A percentile compares a stretch with the other conserved stretches of the same genome.
Evolutionary conservation across 2,888 invertebrate genomes (phyloP).

Genomic region (Bedellia somnulentella): DNA sequence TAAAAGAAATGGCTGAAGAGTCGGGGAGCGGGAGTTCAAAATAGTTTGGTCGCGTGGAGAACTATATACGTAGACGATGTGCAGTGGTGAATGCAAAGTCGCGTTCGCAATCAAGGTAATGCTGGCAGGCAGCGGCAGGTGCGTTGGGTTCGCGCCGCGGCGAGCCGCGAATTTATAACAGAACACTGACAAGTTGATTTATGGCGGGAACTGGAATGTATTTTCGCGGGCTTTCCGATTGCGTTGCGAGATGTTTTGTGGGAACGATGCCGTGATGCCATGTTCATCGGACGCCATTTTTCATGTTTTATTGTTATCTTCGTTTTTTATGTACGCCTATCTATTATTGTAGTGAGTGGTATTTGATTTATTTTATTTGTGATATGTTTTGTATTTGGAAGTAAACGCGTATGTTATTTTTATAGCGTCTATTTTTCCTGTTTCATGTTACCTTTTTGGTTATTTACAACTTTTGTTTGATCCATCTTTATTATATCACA

Average conservation of each 20-base stretch:
- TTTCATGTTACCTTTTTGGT: too few relatives aligned
- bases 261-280: constrained; percentile 23
- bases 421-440: too few relatives aligned
- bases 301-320: constrained; percentile 43
- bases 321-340: constrained; percentile 15
- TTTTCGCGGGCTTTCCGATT: constrained; percentile 31
- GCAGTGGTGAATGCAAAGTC: background rate
- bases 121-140: constrained; percentile 21
- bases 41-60: background rate
- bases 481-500: too few relatives aligned
- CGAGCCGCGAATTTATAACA: constrained; percentile 44
- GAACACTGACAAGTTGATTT: constrained; percentile 35
- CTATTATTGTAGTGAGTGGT: too few relatives aligned
- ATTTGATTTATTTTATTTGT: too few relatives aligned
- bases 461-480: too few relatives aligned
- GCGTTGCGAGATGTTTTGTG: constrained; percentile 28
- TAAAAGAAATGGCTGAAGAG: background rate
- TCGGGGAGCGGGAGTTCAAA: background rate
- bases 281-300: constrained; percentile 34
- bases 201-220: constrained; percentile 7
- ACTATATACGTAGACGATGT: background rate
- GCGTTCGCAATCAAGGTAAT: constrained; percentile 5
- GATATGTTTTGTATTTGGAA: too few relatives aligned
- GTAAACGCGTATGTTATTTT: too few relatives aligned
- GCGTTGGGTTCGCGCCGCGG: constrained; percentile 26